Evolutionary conservation across 1,140 invertebrate species (phyloP), one percentile per base, ranked within the genome.

Genomic region (Pseudomyrmex concolor): DNA sequence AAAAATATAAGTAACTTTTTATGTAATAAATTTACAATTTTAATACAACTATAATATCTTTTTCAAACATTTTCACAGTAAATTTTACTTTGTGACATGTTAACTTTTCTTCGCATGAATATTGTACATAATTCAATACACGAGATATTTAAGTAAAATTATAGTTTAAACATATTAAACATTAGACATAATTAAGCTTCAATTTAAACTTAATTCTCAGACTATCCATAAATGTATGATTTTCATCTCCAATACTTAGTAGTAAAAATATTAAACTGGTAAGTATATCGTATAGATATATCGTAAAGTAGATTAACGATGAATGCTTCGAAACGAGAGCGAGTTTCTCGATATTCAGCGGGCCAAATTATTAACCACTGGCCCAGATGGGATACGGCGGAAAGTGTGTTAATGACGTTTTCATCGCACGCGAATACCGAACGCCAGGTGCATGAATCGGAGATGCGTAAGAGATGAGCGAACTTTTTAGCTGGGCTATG

Each of bases 391-490:
- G 64, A 59, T 51, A 70, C 51, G 63, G 1, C 34, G 10, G 55
- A 70, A 80, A 71, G 64, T 80, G 64, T 80, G 54, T 71, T 80
- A 80, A 80, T 60, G 66, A 43, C 76, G n/a, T 70, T 70, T 80
- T 80, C 66, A 80, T 71, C 76, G 34, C 34, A 59, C 60, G 55
- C 57, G 76, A 59, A 60, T 66, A 59, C n/a, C 10, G 66, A 48
- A 80, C 70, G 19, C 19, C 59, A 13, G 54, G 10, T 70, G 9
- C 22, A 59, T 80, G 51, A 80, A 80, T 80, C n/a, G 54, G 43
- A n/a, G 22, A 80, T 71, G 54, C 17, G 22, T 4, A 80, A 70
- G 54, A 71, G 19, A 59, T 43, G 51, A 68, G n/a, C 54, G 43
- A 34, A 71, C 43, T 22, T 80, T 71, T 80, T 70, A 55, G 59